Percentiles rank a stretch among this genome's conserved stretches.
phyloP scores from a whole-genome alignment of 2,113 vertebrate species.

The Ictalurus furcatus region DNA sequence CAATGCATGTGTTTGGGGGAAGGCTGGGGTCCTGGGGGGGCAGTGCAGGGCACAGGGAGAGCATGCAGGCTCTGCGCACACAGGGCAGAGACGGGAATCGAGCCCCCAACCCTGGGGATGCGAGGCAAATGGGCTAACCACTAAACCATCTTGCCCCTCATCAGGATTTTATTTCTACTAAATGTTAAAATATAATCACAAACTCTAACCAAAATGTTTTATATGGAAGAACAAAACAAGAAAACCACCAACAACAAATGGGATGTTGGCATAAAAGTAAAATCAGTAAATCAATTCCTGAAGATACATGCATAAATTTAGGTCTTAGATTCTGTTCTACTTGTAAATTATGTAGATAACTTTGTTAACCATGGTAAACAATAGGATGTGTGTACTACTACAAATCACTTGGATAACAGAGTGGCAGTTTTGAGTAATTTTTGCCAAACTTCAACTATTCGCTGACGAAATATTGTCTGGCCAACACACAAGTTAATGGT shows the following conservation, averaged over 20 bases:
- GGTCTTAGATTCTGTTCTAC: not conserved
- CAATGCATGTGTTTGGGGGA: too few species aligned
- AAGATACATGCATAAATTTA: not conserved
- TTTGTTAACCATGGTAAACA: not conserved
- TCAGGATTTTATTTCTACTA: too few species aligned
- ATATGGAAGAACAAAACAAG: not conserved
- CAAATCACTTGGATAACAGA: not conserved
- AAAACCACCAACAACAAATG: too few species aligned
- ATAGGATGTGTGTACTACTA: not conserved
- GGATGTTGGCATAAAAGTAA: not conserved
- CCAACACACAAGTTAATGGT: slow-evolving; percentile 31
- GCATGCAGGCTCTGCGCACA: too few species aligned
- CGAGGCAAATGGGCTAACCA: too few species aligned
- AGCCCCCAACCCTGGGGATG: too few species aligned
- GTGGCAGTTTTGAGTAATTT: not conserved
- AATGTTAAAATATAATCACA: too few species aligned
- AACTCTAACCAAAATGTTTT: too few species aligned
- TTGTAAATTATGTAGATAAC: not conserved
- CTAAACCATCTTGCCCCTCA: too few species aligned
- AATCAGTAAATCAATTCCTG: not conserved
- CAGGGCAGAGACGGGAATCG: too few species aligned
- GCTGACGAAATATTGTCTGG: slow-evolving; percentile 30
- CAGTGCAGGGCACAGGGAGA: too few species aligned
- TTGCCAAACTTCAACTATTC: slow-evolving; percentile 4
- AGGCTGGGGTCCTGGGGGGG: too few species aligned